phyloP scores from a whole-genome alignment of 2,797 vertebrate species.

The Ataeniobius toweri region DNA sequence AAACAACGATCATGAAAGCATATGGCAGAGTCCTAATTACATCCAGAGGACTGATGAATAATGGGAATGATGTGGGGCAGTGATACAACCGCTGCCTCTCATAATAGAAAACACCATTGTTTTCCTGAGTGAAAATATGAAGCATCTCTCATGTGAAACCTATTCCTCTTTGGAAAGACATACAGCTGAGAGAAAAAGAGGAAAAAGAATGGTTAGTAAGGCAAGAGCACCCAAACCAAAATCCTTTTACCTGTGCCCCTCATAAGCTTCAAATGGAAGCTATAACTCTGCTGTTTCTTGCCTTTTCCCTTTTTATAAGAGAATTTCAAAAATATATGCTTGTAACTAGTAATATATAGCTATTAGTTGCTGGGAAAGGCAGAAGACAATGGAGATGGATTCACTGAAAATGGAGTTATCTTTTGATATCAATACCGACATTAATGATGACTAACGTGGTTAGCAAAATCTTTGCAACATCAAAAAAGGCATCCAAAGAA shows the following conservation, averaged over 20 bases:
- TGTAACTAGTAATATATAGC: not conserved
- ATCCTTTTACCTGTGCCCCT: slow-evolving; percentile 19
- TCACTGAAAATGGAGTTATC: not conserved
- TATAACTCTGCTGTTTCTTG: slow-evolving; percentile 10
- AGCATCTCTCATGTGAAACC: slow-evolving; percentile 53
- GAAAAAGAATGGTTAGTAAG: slow-evolving; percentile 26
- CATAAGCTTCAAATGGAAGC: slow-evolving; percentile 14
- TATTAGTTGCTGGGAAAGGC: not conserved
- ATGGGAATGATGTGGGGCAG: slow-evolving; percentile 62
- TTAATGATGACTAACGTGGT: slow-evolving; percentile 10
- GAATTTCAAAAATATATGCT: slow-evolving; percentile 7
- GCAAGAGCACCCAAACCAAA: not conserved
- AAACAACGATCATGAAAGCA: slow-evolving; percentile 56
- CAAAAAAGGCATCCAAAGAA: not conserved
- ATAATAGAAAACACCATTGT: slow-evolving; percentile 71
- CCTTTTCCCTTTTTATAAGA: slow-evolving; percentile 17
- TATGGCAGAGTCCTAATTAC: slow-evolving; percentile 62
- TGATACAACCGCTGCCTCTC: slow-evolving; percentile 63
- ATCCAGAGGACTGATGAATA: slow-evolving; percentile 60
- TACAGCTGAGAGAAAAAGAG: slow-evolving; percentile 28
- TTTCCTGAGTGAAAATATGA: slow-evolving; percentile 69
- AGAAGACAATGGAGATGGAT: not conserved
- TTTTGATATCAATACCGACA: slow-evolving; percentile 3
- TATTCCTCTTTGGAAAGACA: slow-evolving; percentile 20
- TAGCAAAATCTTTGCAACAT: slow-evolving; percentile 4